phyloP scores from a whole-genome alignment of 2,888 invertebrate genomes.

The Oligia strigilis region DNA sequence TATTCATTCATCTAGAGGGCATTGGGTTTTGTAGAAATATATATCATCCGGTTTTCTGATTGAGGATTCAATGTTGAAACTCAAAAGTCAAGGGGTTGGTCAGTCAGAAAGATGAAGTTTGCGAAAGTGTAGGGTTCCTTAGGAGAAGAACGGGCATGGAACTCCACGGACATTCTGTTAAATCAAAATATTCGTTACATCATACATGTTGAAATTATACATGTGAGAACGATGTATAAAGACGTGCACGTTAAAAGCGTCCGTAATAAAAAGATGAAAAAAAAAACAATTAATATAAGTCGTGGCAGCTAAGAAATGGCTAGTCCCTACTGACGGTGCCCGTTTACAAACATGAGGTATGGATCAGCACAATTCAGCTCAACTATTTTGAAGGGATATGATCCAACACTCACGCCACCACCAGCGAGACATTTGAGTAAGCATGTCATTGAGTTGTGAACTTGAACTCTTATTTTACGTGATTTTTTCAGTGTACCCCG shows the following conservation, averaged over 20 bases:
- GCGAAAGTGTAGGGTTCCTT: neutral
- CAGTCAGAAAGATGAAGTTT: neutral
- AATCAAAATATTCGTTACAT: neutral
- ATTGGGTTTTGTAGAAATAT: neutral
- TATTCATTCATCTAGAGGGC: neutral
- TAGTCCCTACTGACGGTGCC: neutral
- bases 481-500: neutral
- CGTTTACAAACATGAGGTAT: neutral
- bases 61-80: neutral
- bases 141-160: neutral
- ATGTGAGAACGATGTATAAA: no score
- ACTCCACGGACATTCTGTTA: neutral
- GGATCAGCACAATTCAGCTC: neutral
- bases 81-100: no score
- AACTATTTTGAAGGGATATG: neutral
- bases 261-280: neutral
- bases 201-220: neutral
- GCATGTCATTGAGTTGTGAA: neutral
- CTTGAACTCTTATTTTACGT: neutral
- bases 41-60: neutral
- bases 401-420: neutral
- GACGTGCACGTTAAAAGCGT: no score
- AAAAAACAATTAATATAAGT: neutral
- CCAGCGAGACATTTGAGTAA: neutral
- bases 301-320: neutral